Evolutionary conservation across 1,140 invertebrate genomes (phyloP), one percentile per base, ranked within the genome.

Genomic region (Apis cerana): DNA sequence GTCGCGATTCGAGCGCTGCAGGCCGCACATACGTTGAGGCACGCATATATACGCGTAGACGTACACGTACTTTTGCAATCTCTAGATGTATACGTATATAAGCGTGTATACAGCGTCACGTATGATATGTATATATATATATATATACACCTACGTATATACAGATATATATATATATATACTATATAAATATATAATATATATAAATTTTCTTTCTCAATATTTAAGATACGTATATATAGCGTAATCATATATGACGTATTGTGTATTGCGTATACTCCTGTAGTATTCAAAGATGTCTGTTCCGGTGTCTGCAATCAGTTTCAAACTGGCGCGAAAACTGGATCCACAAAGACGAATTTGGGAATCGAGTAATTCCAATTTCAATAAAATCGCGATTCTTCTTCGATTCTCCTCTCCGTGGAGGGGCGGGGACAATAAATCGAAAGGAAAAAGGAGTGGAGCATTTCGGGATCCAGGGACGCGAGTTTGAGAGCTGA

Each of bases 401-500:
- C 11, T 11, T 19, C 15, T 19, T 43, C 62, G 33, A 17, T 15
- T 0, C 12, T 48, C 15, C 1, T n/a, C 1, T 0, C 1, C 7
- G 58, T 17, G 17, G 56, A 27, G 1, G 27, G 27, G 2, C 27
- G 2, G 27, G 2, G 33, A 33, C 3, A 33, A 33, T 4, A 33
- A 33, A 62, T 23, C n/a, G 13, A 62, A 27, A 15, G 4, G 5
- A 43, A 43, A 43, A 43, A 0, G 4, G 33, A 7, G 4, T 33
- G 0, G 33, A 43, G 2, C 33, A 43, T 43, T 43, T 58, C 50
- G 74, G 56, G 65, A 84, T 88, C 85, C 85, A 87, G 72, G 59
- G 33, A 59, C 71, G 76, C 79, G 84, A 89, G 85, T 90, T 93
- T 92, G 92, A 43, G 87, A 91, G 89, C 93, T 93, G 92, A 92